Evolutionary conservation across 2,888 invertebrate genomes (phyloP).

Genomic region (Argyresthia goedartella): DNA sequence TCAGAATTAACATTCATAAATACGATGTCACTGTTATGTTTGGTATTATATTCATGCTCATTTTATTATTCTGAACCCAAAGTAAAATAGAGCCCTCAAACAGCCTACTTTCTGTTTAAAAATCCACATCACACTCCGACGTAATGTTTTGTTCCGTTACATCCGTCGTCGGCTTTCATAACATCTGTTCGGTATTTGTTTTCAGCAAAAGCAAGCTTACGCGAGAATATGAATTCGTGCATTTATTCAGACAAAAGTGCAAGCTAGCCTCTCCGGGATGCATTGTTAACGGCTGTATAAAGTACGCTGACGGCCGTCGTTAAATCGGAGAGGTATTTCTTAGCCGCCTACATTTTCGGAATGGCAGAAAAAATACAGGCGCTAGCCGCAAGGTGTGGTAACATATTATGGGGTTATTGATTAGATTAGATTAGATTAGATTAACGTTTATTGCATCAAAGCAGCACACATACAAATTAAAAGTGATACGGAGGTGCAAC

Average conservation of each 20-base stretch:
- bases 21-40: too few species aligned
- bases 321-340: not conserved
- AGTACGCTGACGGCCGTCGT: not conserved
- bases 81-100: too few species aligned
- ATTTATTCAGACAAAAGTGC: not conserved
- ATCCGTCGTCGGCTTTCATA: not conserved
- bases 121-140: not conserved
- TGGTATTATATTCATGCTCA: too few species aligned
- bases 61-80: too few species aligned
- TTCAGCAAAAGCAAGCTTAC: not conserved
- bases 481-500: too few species aligned
- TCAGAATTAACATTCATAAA: too few species aligned
- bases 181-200: slow-evolving; percentile 1
- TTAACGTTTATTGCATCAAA: too few species aligned
- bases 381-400: too few species aligned
- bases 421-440: too few species aligned
- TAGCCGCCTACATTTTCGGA: not conserved
- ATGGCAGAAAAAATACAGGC: too few species aligned
- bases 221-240: not conserved
- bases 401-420: too few species aligned
- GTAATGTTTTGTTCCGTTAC: not conserved
- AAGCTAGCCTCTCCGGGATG: not conserved
- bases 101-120: not conserved
- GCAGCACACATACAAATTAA: too few species aligned
- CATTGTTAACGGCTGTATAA: not conserved